Evolutionary conservation across 1,140 invertebrate species (phyloP).

Genomic region (Arion vulgaris): DNA sequence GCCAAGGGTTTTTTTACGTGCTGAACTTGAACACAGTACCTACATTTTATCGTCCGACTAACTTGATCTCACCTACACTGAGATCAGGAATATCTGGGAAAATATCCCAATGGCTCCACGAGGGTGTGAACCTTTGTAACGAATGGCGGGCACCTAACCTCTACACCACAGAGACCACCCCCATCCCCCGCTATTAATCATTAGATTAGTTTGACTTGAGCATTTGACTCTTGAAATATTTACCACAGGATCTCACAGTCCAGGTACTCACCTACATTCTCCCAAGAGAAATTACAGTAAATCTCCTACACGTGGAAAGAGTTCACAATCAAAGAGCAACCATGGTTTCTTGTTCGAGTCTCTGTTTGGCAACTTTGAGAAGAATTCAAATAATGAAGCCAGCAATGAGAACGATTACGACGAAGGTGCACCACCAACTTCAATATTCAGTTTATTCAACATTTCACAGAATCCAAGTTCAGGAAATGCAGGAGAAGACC

Average conservation of each 20-base stretch:
- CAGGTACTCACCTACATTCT: neutral
- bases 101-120: no score
- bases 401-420: neutral
- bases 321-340: neutral
- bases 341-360: neutral
- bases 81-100: no score
- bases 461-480: neutral
- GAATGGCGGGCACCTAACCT: no score
- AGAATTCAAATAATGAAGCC: neutral
- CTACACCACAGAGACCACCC: no score
- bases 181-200: no score
- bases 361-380: conserved; percentile 13
- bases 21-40: no score
- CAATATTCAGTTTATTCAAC: neutral
- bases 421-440: neutral
- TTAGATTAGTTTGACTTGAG: no score
- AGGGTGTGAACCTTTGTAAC: no score
- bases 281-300: neutral
- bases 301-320: neutral
- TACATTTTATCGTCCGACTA: no score
- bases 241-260: neutral
- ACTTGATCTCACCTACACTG: no score
- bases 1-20: no score
- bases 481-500: neutral
- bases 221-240: neutral